Evolutionary conservation across 1,140 invertebrate genomes (phyloP).

Genomic region (Hypsibius dujardini): DNA sequence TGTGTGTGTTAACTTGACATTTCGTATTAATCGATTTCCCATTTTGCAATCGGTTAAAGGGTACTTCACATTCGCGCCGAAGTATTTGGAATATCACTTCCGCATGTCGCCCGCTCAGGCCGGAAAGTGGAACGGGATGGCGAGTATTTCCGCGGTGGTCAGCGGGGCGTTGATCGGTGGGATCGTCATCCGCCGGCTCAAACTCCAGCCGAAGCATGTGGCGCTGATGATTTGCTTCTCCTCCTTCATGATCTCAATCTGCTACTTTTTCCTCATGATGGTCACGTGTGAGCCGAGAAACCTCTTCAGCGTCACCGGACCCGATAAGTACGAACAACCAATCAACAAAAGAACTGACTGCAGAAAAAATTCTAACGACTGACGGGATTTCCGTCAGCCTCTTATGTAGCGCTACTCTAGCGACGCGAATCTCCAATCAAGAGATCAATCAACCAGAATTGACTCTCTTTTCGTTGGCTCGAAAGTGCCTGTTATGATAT

Average conservation of each 20-base stretch:
- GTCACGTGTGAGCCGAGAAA: background rate
- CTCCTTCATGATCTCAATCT: background rate
- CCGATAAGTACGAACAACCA: conserved; percentile 7
- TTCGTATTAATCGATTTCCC: too few species aligned
- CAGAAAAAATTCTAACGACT: too few species aligned
- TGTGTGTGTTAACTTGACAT: too few species aligned
- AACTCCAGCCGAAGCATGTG: background rate
- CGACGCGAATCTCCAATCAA: too few species aligned
- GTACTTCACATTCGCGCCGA: background rate
- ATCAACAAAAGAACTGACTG: background rate
- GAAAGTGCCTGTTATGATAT: too few species aligned
- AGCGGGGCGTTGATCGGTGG: conserved; percentile 1
- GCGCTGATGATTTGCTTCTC: background rate
- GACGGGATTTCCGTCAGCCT: too few species aligned
- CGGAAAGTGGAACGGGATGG: background rate
- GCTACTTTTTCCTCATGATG: background rate
- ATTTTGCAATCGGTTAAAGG: too few species aligned
- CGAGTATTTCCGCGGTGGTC: background rate
- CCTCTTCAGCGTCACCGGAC: background rate
- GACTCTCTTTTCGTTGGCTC: too few species aligned
- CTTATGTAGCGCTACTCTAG: too few species aligned
- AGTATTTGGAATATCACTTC: conserved; percentile 12
- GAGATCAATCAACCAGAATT: too few species aligned
- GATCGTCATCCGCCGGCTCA: background rate
- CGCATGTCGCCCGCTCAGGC: background rate